Evolutionary conservation across 2,888 invertebrate genomes (phyloP).

Genomic region (Cheilosia soror): DNA sequence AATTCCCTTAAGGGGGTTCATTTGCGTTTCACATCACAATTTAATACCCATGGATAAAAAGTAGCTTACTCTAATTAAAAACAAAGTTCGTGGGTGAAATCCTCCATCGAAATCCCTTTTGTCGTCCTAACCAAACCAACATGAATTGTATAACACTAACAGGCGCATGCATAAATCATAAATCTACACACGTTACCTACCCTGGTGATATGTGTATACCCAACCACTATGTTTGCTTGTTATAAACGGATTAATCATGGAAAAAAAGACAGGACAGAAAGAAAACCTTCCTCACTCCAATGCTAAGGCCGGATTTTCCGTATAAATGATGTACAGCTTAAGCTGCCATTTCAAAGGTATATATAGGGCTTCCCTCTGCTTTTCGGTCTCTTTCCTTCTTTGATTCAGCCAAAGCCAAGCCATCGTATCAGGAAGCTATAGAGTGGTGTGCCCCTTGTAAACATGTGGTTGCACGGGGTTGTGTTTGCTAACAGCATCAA

Average conservation of each 20-base stretch:
- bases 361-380: neutral
- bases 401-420: slow-evolving; percentile 43
- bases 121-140: slow-evolving; percentile 2
- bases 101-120: slow-evolving; percentile 22
- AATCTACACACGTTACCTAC: slow-evolving; percentile 62
- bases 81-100: slow-evolving; percentile 38
- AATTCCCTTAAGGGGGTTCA: neutral
- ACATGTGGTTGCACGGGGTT: slow-evolving; percentile 60
- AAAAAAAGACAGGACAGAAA: slow-evolving; percentile 31
- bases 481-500: slow-evolving; percentile 64
- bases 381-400: neutral
- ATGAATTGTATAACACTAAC: slow-evolving; percentile 24
- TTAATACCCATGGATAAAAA: slow-evolving; percentile 30
- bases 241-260: slow-evolving; percentile 70
- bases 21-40: neutral
- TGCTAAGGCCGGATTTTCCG: slow-evolving; percentile 33
- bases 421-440: slow-evolving; percentile 41
- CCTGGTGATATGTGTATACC: slow-evolving; percentile 6
- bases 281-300: slow-evolving; percentile 35
- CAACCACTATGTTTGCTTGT: slow-evolving; percentile 60
- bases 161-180: slow-evolving; percentile 59
- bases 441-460: slow-evolving; percentile 60
- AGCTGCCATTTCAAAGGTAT: slow-evolving; percentile 55
- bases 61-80: slow-evolving; percentile 48
- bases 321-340: slow-evolving; percentile 69